phyloP scores from a whole-genome alignment of 2,888 invertebrate genomes.

The Eristalinus aeneus region DNA sequence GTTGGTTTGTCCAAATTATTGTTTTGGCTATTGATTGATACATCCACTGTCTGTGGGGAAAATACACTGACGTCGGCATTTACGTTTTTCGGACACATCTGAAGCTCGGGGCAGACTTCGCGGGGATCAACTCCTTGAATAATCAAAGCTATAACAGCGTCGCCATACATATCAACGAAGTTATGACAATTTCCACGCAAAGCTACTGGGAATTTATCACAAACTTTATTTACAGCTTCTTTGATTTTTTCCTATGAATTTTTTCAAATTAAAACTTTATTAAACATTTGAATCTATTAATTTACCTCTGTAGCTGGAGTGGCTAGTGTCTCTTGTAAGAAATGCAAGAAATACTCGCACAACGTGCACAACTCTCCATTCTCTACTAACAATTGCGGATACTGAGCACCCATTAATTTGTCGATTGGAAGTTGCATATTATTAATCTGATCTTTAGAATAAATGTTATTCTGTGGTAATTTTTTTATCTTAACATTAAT shows the following conservation, averaged over 20 bases:
- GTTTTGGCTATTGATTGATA: slow-evolving; percentile 58
- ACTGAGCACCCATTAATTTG: slow-evolving; percentile 79
- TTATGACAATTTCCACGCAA: slow-evolving; percentile 85
- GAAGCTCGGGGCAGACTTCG: slow-evolving; percentile 85
- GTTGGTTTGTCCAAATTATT: slow-evolving; percentile 83
- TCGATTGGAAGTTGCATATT: slow-evolving; percentile 82
- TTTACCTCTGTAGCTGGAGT: slow-evolving; percentile 85
- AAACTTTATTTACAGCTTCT: slow-evolving; percentile 85
- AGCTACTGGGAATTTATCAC: slow-evolving; percentile 84
- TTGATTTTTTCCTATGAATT: slow-evolving; percentile 85
- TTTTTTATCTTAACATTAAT: slow-evolving; percentile 76
- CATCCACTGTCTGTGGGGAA: slow-evolving; percentile 76
- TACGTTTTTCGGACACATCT: slow-evolving; percentile 84
- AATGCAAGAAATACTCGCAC: slow-evolving; percentile 92
- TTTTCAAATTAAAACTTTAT: background rate
- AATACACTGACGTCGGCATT: slow-evolving; percentile 82
- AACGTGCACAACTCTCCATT: slow-evolving; percentile 85
- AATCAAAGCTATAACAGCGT: slow-evolving; percentile 88
- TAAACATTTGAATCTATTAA: background rate
- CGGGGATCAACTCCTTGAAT: slow-evolving; percentile 83
- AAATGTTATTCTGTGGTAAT: slow-evolving; percentile 76
- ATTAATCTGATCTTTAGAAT: slow-evolving; percentile 76
- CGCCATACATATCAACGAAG: slow-evolving; percentile 90
- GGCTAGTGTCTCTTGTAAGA: slow-evolving; percentile 87
- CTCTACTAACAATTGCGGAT: slow-evolving; percentile 76